Evolutionary conservation across 1,140 invertebrate species (phyloP), one percentile per base, ranked within the genome.

Genomic region (Ostrea denselamellosa): DNA sequence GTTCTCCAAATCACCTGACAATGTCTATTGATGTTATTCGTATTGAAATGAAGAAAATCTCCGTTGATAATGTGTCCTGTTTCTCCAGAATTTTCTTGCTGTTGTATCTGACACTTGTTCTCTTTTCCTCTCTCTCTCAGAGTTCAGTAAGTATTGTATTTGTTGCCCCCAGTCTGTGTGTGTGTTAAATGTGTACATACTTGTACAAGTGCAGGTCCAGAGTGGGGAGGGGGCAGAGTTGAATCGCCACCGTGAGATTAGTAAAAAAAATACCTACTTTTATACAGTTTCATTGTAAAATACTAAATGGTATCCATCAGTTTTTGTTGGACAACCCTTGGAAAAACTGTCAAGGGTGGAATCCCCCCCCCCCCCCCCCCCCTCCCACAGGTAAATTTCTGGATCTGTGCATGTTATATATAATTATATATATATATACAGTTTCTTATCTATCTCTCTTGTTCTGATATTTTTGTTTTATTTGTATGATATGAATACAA

Each of bases 41-140:
- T 28, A 25, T 12, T 34, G 22, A 77, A 77, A 77, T 8, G 10
- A 28, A 77, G 12, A 77, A 22, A 25, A 77, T 34, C 25, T 28
- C 28, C 28, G 12, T 77, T 28, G 14, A 25, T 28, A 5, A 28
- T 10, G 17, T 17, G 9, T 77, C 9, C 68, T 28, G 25, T 62
- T 44, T 62, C 17, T 62, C 58, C 58, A 62, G 58, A 62, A 62
- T 62, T 19, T 62, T n/a, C 58, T 62, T 62, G 68, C 10, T 77
- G 68, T 77, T 77, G 68, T 77, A 77, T 77, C 68, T 77, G 7
- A 77, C 25, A 28, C 28, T 62, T 25, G 68, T 77, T 77, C 68
- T 77, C 28, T 77, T 77, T 77, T 77, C 68, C 68, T 77, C 68
- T 62, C 58, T 62, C 58, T 77, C 9, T 77, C 68, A 77, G 68